These are phyloP conservation scores for Drosophila nasuta DNA, from an alignment of 1,140 invertebrate species.

Conservation along the genomic window DNA sequence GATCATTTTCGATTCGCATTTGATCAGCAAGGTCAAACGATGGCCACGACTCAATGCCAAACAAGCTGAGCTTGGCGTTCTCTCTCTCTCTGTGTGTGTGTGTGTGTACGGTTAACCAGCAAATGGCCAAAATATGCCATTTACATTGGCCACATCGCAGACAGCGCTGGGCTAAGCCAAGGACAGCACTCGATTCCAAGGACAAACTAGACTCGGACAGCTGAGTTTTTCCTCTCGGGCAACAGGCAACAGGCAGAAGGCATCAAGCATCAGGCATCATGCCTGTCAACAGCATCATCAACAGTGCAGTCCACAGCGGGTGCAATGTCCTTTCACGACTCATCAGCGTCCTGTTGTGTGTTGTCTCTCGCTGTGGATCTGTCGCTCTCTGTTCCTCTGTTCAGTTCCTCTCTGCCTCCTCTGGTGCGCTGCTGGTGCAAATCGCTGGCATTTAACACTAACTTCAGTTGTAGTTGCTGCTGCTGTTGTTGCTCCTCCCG, in stretches of 20 bases:
- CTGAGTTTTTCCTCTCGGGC: slow-evolving; percentile 35
- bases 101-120: slow-evolving; percentile 72
- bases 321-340: slow-evolving; percentile 60
- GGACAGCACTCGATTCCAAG: slow-evolving; percentile 54
- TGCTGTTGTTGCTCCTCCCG: slow-evolving; percentile 8
- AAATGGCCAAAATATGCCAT: slow-evolving; percentile 78
- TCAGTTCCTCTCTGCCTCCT: slow-evolving; percentile 35
- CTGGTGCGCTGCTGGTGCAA: slow-evolving; percentile 78
- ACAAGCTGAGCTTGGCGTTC: slow-evolving; percentile 29
- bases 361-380: slow-evolving; percentile 54
- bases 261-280: slow-evolving; percentile 20
- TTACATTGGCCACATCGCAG: slow-evolving; percentile 70
- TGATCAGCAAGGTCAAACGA: slow-evolving; percentile 56
- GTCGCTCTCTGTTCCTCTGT: slow-evolving; percentile 12
- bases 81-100: slow-evolving; percentile 18
- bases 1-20: not conserved
- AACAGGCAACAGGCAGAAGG: not conserved
- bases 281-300: slow-evolving; percentile 48
- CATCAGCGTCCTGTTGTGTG: slow-evolving; percentile 69
- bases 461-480: slow-evolving; percentile 13
- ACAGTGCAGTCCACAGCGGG: slow-evolving; percentile 57
- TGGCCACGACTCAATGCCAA: slow-evolving; percentile 69
- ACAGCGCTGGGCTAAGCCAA: slow-evolving; percentile 35
- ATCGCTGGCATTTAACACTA: slow-evolving; percentile 75
- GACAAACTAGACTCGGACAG: slow-evolving; percentile 16